A percentile compares a stretch with the other conserved stretches of the same genome.
These are phyloP conservation scores for Piliocolobus tephrosceles DNA, from an alignment of 2,113 vertebrate genomes.

Conservation along the genomic window DNA sequence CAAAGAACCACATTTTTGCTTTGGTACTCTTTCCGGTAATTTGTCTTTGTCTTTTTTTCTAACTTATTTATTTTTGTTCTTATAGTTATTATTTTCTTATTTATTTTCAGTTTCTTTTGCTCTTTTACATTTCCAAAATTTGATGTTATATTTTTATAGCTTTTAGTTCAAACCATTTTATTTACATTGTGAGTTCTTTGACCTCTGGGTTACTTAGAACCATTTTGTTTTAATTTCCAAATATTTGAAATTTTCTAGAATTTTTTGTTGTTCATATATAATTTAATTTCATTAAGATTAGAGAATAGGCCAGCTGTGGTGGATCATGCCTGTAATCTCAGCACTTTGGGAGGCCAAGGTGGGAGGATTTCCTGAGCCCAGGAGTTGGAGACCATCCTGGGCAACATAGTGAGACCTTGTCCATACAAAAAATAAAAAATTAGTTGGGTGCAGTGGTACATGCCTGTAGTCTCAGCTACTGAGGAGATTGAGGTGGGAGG, in stretches of 20 bases:
- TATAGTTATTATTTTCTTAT: not conserved
- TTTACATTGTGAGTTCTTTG: constrained; percentile 12
- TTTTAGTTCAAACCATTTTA: constrained; percentile 10
- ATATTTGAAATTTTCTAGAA: not conserved
- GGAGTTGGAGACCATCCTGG: too few relatives aligned
- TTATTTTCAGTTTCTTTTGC: not conserved
- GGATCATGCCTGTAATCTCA: too few relatives aligned
- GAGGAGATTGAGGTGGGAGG: too few relatives aligned
- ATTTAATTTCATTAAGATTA: not conserved
- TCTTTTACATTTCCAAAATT: not conserved
- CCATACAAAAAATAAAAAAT: too few relatives aligned
- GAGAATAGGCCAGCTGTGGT: not conserved
- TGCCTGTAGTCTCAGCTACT: too few relatives aligned
- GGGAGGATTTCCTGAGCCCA: too few relatives aligned
- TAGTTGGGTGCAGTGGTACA: too few relatives aligned
- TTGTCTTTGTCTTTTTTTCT: not conserved
- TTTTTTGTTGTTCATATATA: not conserved
- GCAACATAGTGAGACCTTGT: too few relatives aligned
- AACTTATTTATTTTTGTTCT: not conserved
- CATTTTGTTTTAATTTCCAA: constrained; percentile 27
- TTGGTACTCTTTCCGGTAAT: not conserved
- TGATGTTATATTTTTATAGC: not conserved
- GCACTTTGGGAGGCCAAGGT: too few relatives aligned
- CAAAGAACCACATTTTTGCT: not conserved
- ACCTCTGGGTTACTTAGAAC: not conserved